phyloP scores from a whole-genome alignment of 2,888 invertebrate genomes.

The Lasioglossum figueresi region DNA sequence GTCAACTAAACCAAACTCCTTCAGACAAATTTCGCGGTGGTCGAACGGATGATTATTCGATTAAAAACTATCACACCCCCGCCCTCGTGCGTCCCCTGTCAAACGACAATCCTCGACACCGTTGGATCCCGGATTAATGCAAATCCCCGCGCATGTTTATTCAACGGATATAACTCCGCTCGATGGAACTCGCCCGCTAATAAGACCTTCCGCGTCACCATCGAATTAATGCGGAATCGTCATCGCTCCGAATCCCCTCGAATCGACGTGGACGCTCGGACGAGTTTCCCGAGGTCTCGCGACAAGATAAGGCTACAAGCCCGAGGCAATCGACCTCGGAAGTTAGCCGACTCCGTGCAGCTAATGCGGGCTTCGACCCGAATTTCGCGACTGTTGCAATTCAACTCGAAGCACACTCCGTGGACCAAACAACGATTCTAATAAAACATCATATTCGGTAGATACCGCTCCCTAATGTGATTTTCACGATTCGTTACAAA shows the following conservation, averaged over 20 bases:
- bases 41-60: constrained; percentile 5
- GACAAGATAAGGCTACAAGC: background rate
- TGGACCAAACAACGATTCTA: background rate
- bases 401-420: background rate
- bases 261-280: background rate
- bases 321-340: background rate
- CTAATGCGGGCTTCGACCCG: background rate
- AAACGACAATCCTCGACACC: background rate
- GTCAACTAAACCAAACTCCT: background rate
- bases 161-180: constrained; percentile 12
- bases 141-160: constrained; percentile 31
- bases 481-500: background rate
- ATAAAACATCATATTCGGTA: background rate
- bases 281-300: background rate
- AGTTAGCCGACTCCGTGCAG: background rate
- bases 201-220: constrained; percentile 10
- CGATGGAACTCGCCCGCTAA: background rate
- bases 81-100: background rate
- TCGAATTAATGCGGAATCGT: constrained; percentile 22
- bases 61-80: background rate
- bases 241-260: background rate
- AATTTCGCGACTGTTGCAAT: background rate
- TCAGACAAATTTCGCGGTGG: background rate
- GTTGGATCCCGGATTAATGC: constrained; percentile 13
- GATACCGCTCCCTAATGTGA: background rate